Base-by-base conservation (phyloP, 2,888 invertebrate species). In the Phyllotreta striolata region DNA sequence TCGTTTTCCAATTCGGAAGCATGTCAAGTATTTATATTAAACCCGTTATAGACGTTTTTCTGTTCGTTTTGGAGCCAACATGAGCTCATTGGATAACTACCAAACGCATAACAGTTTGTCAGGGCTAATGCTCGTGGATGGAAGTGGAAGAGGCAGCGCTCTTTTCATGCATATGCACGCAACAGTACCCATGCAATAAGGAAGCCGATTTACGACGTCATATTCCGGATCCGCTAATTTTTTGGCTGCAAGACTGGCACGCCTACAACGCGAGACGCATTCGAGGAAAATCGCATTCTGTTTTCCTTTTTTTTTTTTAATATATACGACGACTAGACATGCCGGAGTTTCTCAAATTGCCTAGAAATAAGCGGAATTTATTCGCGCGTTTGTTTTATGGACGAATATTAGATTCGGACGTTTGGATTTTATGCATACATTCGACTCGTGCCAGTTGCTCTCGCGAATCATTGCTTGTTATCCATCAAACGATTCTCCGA, bases 51-150 rank as follows among this genome's bases (percentile, higher is more conserved):
- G 24, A 24, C 2, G 24, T 1, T 24, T 24, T 24, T n/a, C n/a
- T n/a, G n/a, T n/a, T n/a, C n/a, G n/a, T n/a, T 24, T 24, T 4
- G 24, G 24, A 24, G 24, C 24, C 24, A 79, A 78, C 81, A 80
- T 80, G 80, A 79, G 80, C 79, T 79, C 79, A 79, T 79, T 82
- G 82, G 82, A 82, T 81, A 80, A 79, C 79, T 80, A 81, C 81
- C 82, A 82, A 81, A 81, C 78, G 75, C 81, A 81, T 81, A 80
- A 80, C 77, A 80, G 81, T 82, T 80, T 80, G 77, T 82, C 81
- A 81, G 77, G 74, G 77, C 77, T 80, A 80, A 80, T 80, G 79
- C 78, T 70, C 69, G 71, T 24, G 24, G 24, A 24, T 24, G 24
- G 24, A 3, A n/a, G n/a, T n/a, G n/a, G n/a, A n/a, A n/a, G n/a